A percentile compares a stretch with the other conserved stretches of the same genome.
These are phyloP conservation scores for Carduelis carduelis DNA, from an alignment of 2,797 vertebrate species.

Conservation along the genomic window DNA sequence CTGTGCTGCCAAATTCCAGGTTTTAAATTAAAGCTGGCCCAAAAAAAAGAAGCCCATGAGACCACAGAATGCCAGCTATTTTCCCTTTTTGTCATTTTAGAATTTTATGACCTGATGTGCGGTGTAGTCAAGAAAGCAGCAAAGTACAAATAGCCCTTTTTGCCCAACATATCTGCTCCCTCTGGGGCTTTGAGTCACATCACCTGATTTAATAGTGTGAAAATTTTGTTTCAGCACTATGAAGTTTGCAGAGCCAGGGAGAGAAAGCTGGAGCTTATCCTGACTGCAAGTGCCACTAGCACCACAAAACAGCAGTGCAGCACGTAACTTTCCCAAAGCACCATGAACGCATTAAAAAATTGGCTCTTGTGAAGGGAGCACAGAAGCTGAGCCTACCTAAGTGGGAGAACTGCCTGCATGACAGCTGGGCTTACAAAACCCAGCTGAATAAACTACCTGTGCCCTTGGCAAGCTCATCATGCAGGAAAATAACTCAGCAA, in stretches of 20 bases:
- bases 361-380: background rate
- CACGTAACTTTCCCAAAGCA: background rate
- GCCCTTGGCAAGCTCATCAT: background rate
- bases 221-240: background rate
- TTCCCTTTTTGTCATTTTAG: conserved; percentile 30
- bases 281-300: background rate
- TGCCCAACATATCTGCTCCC: background rate
- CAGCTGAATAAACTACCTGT: background rate
- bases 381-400: background rate
- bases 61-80: background rate
- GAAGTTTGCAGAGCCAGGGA: background rate
- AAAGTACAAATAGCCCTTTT: background rate
- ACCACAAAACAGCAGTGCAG: background rate
- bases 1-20: background rate
- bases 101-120: background rate
- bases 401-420: background rate
- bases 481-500: background rate
- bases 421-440: background rate
- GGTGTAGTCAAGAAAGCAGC: background rate
- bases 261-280: background rate
- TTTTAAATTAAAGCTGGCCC: conserved; percentile 38
- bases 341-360: background rate
- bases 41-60: conserved; percentile 8
- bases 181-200: background rate
- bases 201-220: background rate